Base-by-base conservation (phyloP, 2,888 invertebrate genomes). In the Ctena decussata region DNA sequence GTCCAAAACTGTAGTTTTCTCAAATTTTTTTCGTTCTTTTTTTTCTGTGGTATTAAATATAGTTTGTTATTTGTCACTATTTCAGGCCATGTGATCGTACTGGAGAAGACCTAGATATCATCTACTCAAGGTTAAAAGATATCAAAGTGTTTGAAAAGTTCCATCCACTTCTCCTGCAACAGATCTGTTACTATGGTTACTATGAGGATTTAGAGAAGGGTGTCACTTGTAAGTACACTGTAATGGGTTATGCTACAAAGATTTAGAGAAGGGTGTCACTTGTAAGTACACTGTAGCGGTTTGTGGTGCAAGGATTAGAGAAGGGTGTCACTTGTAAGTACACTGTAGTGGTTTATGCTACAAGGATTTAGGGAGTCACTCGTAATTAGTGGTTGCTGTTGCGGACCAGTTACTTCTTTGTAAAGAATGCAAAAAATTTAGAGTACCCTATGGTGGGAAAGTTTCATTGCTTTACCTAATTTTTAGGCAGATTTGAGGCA, bases 211-310 rank as follows among this genome's bases (percentile, higher is more conserved):
- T 98, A 91, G 97, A 97, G 94, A 97, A 97, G 94, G 97, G 97
- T 82, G 97, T 98, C 77, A 97, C 97, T 93, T 96, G 98, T 98
- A 96, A 97, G 97, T 93, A 46, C n/a, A n/a, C n/a, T n/a, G n/a
- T n/a, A n/a, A n/a, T n/a, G n/a, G n/a, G n/a, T n/a, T n/a, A n/a
- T 97, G 97, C 96, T 97, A 97, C 96, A 98, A 98, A 96, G 97
- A 97, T 94, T 96, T 98, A 91, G 97, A 97, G 94, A 97, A 97
- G 94, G n/a, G n/a, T n/a, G n/a, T n/a, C n/a, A n/a, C n/a, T n/a
- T n/a, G n/a, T n/a, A n/a, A n/a, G n/a, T n/a, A n/a, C n/a, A n/a
- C n/a, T n/a, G n/a, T n/a, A n/a, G n/a, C n/a, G n/a, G n/a, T n/a
- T n/a, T n/a, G n/a, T 97, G 97, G 96, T 97, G 97, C 96, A 98